These are phyloP conservation scores for Phenacoccus solenopsis DNA, from an alignment of 1,140 invertebrate species.

Conservation along the genomic window DNA sequence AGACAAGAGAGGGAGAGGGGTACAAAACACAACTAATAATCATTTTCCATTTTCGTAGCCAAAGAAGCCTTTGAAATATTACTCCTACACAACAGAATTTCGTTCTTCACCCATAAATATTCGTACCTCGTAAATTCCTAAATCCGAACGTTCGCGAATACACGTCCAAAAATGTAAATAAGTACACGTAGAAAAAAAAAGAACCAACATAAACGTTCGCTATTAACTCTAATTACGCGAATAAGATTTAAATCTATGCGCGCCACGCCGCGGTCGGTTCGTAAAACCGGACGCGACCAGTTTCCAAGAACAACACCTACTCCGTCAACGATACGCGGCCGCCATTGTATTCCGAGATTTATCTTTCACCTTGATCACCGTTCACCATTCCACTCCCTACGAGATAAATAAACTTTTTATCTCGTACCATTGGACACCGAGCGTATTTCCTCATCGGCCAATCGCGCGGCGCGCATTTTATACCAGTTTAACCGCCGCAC, in stretches of 20 bases:
- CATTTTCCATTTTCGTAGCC: too few relatives aligned
- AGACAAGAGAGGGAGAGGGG: too few relatives aligned
- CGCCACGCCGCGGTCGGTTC: not conserved
- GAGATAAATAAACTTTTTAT: not conserved
- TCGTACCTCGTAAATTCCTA: too few relatives aligned
- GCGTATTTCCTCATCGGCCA: not conserved
- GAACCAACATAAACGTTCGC: too few relatives aligned
- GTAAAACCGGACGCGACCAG: constrained; percentile 12
- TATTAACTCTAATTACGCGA: not conserved
- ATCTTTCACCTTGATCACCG: constrained; percentile 14
- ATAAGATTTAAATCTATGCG: not conserved
- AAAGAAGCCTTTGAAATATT: too few relatives aligned
- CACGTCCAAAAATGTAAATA: too few relatives aligned
- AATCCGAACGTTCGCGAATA: too few relatives aligned
- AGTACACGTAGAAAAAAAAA: too few relatives aligned
- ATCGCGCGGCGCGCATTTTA: not conserved
- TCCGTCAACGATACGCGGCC: not conserved
- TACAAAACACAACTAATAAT: too few relatives aligned
- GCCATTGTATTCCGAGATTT: constrained; percentile 9
- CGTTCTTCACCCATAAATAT: too few relatives aligned
- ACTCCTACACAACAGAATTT: too few relatives aligned
- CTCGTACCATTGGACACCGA: constrained; percentile 9
- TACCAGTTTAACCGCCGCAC: not conserved
- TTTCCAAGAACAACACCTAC: constrained; percentile 16
- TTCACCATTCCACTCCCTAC: constrained; percentile 4